Evolutionary conservation across 2,888 invertebrate species (phyloP).

Genomic region (Lycia hirtaria): DNA sequence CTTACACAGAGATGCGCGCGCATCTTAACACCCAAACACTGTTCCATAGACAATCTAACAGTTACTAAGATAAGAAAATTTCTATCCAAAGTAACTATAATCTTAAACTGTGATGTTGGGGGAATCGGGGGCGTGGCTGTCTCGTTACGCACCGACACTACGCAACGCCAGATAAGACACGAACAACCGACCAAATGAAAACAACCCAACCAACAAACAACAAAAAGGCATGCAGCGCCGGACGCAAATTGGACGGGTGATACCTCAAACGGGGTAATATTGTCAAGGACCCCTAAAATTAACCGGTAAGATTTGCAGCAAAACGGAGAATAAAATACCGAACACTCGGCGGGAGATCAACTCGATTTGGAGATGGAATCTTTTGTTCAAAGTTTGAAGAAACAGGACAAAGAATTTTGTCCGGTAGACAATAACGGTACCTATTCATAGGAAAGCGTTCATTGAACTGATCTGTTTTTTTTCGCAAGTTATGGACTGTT

Average conservation of each 20-base stretch:
- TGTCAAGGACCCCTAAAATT: constrained; percentile 31
- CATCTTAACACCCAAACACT: constrained; percentile 59
- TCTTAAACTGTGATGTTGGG: constrained; percentile 37
- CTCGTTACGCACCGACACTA: constrained; percentile 74
- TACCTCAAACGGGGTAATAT: constrained; percentile 20
- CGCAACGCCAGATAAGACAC: constrained; percentile 72
- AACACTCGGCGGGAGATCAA: constrained; percentile 18
- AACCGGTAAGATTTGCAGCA: constrained; percentile 34
- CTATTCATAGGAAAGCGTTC: constrained; percentile 6
- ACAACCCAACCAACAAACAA: constrained; percentile 25
- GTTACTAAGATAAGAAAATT: constrained; percentile 60
- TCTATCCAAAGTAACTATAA: constrained; percentile 16
- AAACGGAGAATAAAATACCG: constrained; percentile 18
- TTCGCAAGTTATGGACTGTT: not conserved
- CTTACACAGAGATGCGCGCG: constrained; percentile 78
- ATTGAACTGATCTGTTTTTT: constrained; percentile 5
- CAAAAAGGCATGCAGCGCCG: constrained; percentile 15
- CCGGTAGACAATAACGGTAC: constrained; percentile 1
- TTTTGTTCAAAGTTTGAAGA: constrained; percentile 22
- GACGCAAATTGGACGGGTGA: constrained; percentile 26
- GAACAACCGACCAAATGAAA: constrained; percentile 51
- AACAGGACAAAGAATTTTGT: constrained; percentile 12
- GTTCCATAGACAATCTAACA: constrained; percentile 13
- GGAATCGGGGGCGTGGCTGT: constrained; percentile 69
- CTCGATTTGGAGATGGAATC: constrained; percentile 16